These are phyloP conservation scores for Myiozetetes cayanensis DNA, from an alignment of 2,113 vertebrate species.

Conservation along the genomic window DNA sequence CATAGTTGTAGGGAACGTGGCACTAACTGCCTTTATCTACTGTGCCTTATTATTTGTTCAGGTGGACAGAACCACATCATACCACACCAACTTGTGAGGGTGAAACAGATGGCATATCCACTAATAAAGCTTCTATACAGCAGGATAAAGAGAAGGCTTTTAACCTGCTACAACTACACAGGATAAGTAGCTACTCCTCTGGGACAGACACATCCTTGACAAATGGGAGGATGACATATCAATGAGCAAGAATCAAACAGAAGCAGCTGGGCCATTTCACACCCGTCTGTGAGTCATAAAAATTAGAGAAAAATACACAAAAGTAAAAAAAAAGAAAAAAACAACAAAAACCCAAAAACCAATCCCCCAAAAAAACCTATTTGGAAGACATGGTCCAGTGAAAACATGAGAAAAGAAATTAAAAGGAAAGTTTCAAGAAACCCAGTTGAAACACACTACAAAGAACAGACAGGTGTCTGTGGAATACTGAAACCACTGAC, in stretches of 20 bases:
- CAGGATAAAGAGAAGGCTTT: not conserved
- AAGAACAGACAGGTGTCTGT: not conserved
- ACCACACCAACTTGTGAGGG: not conserved
- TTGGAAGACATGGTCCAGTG: not conserved
- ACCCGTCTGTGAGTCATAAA: not conserved
- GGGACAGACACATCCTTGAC: not conserved
- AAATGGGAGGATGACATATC: not conserved
- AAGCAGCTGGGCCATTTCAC: not conserved
- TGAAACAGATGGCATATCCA: not conserved
- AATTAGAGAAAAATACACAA: not conserved
- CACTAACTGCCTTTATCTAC: not conserved
- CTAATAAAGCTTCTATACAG: not conserved
- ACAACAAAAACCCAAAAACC: too few relatives aligned
- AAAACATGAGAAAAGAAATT: not conserved
- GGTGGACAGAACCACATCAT: not conserved
- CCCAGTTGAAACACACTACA: not conserved
- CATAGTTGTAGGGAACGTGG: accelerated
- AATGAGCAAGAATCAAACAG: not conserved
- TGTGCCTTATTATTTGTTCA: not conserved
- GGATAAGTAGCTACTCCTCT: not conserved
- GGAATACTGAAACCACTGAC: not conserved
- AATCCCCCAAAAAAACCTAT: not conserved
- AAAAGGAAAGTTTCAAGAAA: slow-evolving; percentile 5
- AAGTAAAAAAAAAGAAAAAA: not conserved
- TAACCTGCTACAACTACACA: not conserved